These are phyloP conservation scores for Clamator glandarius DNA, from an alignment of 2,797 vertebrate species.

Conservation along the genomic window DNA sequence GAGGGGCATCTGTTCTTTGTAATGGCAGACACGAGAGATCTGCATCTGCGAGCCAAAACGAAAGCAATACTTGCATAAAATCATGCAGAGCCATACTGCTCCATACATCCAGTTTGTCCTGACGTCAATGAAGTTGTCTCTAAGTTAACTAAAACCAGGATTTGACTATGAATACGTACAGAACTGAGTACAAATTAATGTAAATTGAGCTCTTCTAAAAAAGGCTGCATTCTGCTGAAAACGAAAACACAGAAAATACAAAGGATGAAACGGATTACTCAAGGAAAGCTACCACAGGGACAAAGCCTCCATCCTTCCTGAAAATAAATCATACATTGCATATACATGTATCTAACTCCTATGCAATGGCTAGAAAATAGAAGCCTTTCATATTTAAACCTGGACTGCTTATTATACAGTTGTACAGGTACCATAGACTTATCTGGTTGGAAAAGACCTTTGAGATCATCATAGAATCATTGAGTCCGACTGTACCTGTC, in stretches of 20 bases:
- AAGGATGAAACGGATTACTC: slow-evolving; percentile 25
- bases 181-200: background rate
- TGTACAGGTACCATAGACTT: no score
- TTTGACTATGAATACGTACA: background rate
- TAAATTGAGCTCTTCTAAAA: background rate
- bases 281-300: slow-evolving; percentile 14
- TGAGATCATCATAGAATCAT: no score
- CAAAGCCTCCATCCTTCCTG: slow-evolving; percentile 1
- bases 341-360: background rate
- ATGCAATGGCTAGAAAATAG: background rate
- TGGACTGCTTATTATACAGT: background rate
- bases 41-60: background rate
- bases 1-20: slow-evolving; percentile 37
- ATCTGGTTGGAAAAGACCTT: no score
- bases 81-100: background rate
- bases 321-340: background rate
- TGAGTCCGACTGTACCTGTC: no score
- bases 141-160: background rate
- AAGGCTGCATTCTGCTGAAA: background rate
- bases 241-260: slow-evolving; percentile 24
- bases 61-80: background rate
- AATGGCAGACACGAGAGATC: background rate
- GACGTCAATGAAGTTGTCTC: background rate
- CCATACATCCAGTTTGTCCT: background rate
- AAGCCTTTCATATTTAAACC: background rate